Evolutionary conservation across 2,797 vertebrate genomes (phyloP).

Genomic region (Cyclura pinguis): DNA sequence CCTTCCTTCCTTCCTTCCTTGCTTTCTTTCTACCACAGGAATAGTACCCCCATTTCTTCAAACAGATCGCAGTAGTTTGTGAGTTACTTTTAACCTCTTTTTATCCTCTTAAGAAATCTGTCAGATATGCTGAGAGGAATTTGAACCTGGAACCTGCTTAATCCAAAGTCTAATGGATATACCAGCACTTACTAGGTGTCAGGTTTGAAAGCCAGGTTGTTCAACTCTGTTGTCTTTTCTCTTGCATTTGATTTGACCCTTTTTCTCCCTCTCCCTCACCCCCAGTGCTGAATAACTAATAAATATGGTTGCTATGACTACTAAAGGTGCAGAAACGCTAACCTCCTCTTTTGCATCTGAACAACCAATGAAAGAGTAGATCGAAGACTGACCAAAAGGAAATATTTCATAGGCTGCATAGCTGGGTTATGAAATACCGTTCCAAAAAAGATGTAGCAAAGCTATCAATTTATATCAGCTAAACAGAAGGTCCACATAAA

Average conservation of each 20-base stretch:
- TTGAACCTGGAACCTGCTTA: not conserved
- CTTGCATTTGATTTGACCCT: not conserved
- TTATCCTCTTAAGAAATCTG: not conserved
- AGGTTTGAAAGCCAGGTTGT: not conserved
- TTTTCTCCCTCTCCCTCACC: not conserved
- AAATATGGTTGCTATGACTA: constrained; percentile 1
- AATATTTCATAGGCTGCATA: not conserved
- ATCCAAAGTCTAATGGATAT: not conserved
- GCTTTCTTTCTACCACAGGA: too few relatives aligned
- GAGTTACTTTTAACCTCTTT: not conserved
- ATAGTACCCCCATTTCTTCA: not conserved
- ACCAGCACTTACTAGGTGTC: not conserved
- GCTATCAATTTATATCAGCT: not conserved
- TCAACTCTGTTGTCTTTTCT: not conserved
- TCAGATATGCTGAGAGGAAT: not conserved
- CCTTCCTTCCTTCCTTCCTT: too few relatives aligned
- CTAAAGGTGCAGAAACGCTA: not conserved
- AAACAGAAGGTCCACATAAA: not conserved
- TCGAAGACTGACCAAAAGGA: not conserved
- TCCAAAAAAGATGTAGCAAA: too few relatives aligned
- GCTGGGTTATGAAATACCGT: not conserved
- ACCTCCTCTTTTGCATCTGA: not conserved
- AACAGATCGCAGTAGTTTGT: not conserved
- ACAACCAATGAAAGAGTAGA: not conserved
- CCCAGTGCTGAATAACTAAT: not conserved